Conservation (phyloP, 2,888 invertebrate species). For the Pollenia amentaria region DNA sequence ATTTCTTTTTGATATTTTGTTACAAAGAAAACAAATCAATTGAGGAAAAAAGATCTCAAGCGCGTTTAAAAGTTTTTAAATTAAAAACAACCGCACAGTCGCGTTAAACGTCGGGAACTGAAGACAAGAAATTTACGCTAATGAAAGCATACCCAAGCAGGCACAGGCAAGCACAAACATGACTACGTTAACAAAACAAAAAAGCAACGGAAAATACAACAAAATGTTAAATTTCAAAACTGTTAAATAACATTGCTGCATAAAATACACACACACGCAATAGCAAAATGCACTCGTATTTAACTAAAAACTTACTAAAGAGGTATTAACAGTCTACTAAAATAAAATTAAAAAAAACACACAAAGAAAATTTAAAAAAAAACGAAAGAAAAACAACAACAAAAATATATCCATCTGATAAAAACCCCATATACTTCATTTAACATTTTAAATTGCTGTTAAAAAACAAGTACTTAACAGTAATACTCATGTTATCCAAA, state of each 20-base stretch:
- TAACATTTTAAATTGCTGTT: slow-evolving; percentile 29
- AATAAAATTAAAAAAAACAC: neutral
- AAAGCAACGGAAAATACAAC: neutral
- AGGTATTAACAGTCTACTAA: slow-evolving; percentile 41
- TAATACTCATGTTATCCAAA: too few relatives aligned
- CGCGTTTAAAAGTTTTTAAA: slow-evolving; percentile 54
- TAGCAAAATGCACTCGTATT: neutral
- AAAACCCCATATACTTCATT: slow-evolving; percentile 57
- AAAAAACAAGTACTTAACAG: too few relatives aligned
- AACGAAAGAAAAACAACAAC: too few relatives aligned
- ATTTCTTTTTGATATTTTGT: slow-evolving; percentile 47
- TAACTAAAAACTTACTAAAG: slow-evolving; percentile 34
- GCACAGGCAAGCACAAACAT: slow-evolving; percentile 31
- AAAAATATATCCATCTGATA: too few relatives aligned
- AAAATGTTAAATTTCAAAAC: slow-evolving; percentile 32
- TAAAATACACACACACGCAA: slow-evolving; percentile 1
- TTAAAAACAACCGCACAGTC: slow-evolving; percentile 75
- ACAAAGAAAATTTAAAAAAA: neutral
- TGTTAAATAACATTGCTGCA: slow-evolving; percentile 60
- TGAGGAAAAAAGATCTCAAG: slow-evolving; percentile 64
- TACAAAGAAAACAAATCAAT: slow-evolving; percentile 70
- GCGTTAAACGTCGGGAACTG: slow-evolving; percentile 77
- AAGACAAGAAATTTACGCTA: slow-evolving; percentile 73
- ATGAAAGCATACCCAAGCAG: slow-evolving; percentile 58
- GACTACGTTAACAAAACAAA: slow-evolving; percentile 10